Evolutionary conservation across 1,140 invertebrate species (phyloP), one percentile per base, ranked within the genome.

Genomic region (Drosophila sturtevanti): DNA sequence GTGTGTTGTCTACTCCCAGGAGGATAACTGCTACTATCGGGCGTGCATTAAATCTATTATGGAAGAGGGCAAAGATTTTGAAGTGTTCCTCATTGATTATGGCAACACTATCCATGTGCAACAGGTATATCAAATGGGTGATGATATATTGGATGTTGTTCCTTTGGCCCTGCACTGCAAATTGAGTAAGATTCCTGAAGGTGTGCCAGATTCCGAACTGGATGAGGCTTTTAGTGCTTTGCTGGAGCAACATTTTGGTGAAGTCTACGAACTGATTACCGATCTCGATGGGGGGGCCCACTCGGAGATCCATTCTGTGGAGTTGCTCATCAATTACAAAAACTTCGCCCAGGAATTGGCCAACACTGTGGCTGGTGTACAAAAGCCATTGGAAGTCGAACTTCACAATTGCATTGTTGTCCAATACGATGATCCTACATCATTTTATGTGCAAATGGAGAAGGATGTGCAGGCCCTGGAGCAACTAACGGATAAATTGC

Each of bases 21-120:
- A 95, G 78, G 95, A 96, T 86, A 93, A 93, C n/a, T 92, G 92
- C 11, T 96, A 95, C 94, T 96, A 96, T 82, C 92, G 95, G 63
- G 95, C 94, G 0, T 93, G 93, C 75, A 93, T 96, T 16, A 91
- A 95, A 34, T 92, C 93, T 0, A 92, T 94, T 37, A 93, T 93
- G 7, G 93, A 93, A 3, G 93, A 93, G 22, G 34, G 61, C 12
- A 71, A 74, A 21, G 94, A 93, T 16, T 93, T 92, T 1, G 94
- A 95, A 92, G 94, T 95, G 1, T 89, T 95, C 7, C 95, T 95
- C 76, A 93, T 96, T 86, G 96, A 96, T 92, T 96, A 95, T 81
- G 95, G 95, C 18, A 95, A 95, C 89, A 94, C 93, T 0, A 93
- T 94, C 11, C 91, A 93, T 2, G 92, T 93, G 0, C 93, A 92